Evolutionary conservation across 2,888 invertebrate species (phyloP), one percentile per base, ranked within the genome.

Genomic region (Drosophila mimetica): DNA sequence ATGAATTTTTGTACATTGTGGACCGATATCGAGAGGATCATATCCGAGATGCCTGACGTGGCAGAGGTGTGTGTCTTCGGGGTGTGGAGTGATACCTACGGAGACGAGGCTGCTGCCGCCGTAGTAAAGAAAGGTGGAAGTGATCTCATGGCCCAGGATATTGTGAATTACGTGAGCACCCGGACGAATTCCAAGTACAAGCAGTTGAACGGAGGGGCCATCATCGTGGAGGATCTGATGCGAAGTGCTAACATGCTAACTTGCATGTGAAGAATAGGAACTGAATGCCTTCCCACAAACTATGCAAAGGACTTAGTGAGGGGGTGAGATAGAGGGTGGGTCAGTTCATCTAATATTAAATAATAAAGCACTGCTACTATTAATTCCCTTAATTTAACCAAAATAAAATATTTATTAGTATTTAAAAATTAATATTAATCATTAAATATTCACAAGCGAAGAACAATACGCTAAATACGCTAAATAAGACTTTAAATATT

Each of bases 91-190:
- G 58, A 77, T 6, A 55, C 84, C 0, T 67, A 69, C 22, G 89
- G 87, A 0, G 90, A 91, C 61, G 77, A 88, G 4, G 90, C 91
- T 0, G 89, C 89, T 7, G 91, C 90, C 0, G 84, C 88, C 0
- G 85, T 91, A 2, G 84, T 90, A 0, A 84, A 76, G 28, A 71
- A 72, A 1, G 4, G 28, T 0, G 85, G 77, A 2, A 80, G 78
- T 1, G 55, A 80, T 20, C 52, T 90, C 1, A 59, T 60, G 2
- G 86, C 87, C 14, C 64, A 88, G 46, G 86, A 89, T 42, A 77
- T 91, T 2, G 77, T 86, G 0, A 77, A 89, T 14, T 89, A 76
- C 73, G 86, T 90, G 13, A 70, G 76, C 1, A 14, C 64, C 0
- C 75, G 76, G 11, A 60, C 85, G 11, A 57, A 65, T 1, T 65